Evolutionary conservation across 2,797 vertebrate genomes (phyloP).

Genomic region (Tapirus indicus): DNA sequence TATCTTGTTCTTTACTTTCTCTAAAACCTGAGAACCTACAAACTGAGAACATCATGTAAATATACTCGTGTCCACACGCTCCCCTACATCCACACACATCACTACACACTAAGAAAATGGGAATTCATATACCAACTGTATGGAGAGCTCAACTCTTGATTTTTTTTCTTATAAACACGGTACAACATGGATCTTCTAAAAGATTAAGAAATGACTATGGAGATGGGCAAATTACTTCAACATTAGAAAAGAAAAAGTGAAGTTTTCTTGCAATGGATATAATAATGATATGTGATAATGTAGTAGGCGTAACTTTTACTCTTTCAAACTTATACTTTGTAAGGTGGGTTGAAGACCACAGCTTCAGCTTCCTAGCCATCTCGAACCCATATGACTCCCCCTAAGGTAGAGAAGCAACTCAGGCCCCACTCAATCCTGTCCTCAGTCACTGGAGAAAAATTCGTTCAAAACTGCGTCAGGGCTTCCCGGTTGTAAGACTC

Average conservation of each 20-base stretch:
- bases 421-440: background rate
- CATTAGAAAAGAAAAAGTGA: slow-evolving; percentile 13
- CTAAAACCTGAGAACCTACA: background rate
- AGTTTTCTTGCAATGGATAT: background rate
- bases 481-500: background rate
- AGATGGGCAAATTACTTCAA: background rate
- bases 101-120: background rate
- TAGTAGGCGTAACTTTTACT: background rate
- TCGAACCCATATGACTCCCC: background rate
- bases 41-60: background rate
- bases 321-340: background rate
- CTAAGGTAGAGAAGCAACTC: background rate
- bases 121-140: background rate
- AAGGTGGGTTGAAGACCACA: background rate
- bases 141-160: background rate
- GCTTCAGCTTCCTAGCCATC: background rate
- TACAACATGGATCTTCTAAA: background rate
- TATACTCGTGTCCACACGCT: background rate
- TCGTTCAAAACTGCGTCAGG: background rate
- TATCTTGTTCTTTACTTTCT: background rate
- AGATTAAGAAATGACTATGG: background rate
- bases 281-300: background rate
- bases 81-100: background rate
- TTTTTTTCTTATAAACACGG: background rate
- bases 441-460: background rate